phyloP scores from a whole-genome alignment of 2,888 invertebrate genomes.

The Crioceris asparagi region DNA sequence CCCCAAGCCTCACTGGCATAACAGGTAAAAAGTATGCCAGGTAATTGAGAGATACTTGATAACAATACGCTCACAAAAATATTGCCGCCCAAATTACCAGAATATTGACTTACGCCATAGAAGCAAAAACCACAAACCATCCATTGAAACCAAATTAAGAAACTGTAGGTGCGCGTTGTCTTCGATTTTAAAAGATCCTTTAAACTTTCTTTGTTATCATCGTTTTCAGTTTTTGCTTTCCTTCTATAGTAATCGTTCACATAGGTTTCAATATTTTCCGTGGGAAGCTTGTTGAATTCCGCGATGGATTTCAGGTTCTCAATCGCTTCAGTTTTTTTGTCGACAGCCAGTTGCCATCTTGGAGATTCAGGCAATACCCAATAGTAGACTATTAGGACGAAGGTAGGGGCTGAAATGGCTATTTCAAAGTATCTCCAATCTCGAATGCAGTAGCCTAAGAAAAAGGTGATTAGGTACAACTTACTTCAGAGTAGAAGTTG shows the following conservation, averaged over 20 bases:
- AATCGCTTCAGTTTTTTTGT: constrained; percentile 50
- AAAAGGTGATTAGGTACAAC: not conserved
- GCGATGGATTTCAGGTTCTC: constrained; percentile 52
- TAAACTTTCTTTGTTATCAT: not conserved
- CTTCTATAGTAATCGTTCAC: constrained; percentile 35
- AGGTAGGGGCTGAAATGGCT: constrained; percentile 45
- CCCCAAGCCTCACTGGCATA: constrained; percentile 55
- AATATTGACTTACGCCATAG: constrained; percentile 76
- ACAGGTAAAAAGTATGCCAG: constrained; percentile 44
- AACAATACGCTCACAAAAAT: constrained; percentile 77
- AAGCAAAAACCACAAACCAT: constrained; percentile 56
- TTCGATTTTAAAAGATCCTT: not conserved
- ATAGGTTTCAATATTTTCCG: constrained; percentile 24
- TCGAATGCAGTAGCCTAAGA: constrained; percentile 36
- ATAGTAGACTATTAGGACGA: constrained; percentile 49
- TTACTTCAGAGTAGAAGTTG: too few species aligned
- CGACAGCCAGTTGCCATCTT: constrained; percentile 62
- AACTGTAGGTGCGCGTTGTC: not conserved
- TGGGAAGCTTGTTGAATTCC: constrained; percentile 34
- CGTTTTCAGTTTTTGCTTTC: not conserved
- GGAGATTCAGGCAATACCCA: constrained; percentile 69
- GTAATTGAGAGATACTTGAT: constrained; percentile 57
- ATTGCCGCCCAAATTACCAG: constrained; percentile 64
- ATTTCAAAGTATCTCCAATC: constrained; percentile 47
- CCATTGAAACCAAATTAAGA: not conserved